These are phyloP conservation scores for Australoheros scitulus DNA, from an alignment of 2,113 vertebrate species.

Conservation along the genomic window DNA sequence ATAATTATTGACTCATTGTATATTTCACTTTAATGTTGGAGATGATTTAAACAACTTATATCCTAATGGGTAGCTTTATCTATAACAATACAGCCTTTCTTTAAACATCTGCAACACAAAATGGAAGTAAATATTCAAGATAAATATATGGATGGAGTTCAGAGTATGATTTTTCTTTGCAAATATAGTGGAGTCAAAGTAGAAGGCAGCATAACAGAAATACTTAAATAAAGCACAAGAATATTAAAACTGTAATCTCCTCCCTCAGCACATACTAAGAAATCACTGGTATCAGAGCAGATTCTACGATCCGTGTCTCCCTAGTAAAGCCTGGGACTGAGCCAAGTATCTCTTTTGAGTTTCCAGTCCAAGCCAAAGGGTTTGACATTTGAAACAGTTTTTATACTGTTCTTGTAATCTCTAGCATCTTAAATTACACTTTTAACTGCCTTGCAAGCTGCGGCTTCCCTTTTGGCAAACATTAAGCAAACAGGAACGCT, in stretches of 20 bases:
- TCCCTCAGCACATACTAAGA: background rate
- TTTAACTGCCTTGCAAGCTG: background rate
- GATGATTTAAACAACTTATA: background rate
- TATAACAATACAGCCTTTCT: background rate
- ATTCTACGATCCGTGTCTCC: background rate
- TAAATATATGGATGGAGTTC: background rate
- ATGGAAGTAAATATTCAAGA: background rate
- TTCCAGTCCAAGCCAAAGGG: background rate
- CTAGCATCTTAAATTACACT: background rate
- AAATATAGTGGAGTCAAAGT: background rate
- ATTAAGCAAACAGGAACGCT: background rate
- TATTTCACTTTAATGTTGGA: background rate
- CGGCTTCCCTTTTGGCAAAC: background rate
- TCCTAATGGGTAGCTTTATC: background rate
- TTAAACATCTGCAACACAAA: background rate
- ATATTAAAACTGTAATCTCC: background rate
- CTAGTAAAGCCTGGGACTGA: constrained; percentile 19
- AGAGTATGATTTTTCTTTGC: background rate
- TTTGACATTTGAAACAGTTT: background rate
- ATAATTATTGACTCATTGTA: rapidly evolving
- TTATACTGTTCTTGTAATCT: background rate
- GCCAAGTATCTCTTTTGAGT: constrained; percentile 1
- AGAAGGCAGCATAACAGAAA: background rate
- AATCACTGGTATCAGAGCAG: background rate
- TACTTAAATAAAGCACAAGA: background rate